These are phyloP conservation scores for Diabrotica balteata DNA, from an alignment of 2,888 invertebrate species.

Conservation along the genomic window DNA sequence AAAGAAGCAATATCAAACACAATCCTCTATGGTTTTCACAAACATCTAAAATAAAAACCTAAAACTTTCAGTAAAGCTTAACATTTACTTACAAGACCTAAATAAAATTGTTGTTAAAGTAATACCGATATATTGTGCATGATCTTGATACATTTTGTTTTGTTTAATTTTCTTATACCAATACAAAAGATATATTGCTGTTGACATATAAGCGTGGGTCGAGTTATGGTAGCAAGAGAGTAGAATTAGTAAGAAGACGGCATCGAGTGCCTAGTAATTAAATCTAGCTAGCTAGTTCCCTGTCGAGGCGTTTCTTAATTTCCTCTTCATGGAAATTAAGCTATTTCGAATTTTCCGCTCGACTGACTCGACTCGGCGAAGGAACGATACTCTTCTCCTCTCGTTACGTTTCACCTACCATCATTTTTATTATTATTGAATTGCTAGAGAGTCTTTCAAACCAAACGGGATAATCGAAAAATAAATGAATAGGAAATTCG, in stretches of 20 bases:
- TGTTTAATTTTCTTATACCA: too few species aligned
- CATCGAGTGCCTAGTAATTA: constrained; percentile 22
- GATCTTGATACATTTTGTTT: too few species aligned
- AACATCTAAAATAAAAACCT: too few species aligned
- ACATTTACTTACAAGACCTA: too few species aligned
- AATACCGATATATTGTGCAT: too few species aligned
- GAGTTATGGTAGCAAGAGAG: too few species aligned
- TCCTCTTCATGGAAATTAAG: constrained; percentile 42
- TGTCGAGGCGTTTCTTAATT: constrained; percentile 42
- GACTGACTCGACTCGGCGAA: constrained; percentile 16
- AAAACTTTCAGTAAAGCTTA: too few species aligned
- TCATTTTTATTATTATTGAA: constrained; percentile 26
- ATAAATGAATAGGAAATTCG: constrained; percentile 10
- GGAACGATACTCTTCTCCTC: constrained; percentile 15
- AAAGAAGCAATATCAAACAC: too few species aligned
- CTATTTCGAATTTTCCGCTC: constrained; percentile 40
- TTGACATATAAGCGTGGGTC: too few species aligned
- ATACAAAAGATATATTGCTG: too few species aligned
- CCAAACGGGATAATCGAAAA: constrained; percentile 9
- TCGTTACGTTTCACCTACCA: constrained; percentile 20
- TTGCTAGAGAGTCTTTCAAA: background rate
- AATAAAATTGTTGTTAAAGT: too few species aligned
- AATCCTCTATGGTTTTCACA: too few species aligned
- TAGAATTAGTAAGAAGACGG: constrained; percentile 7
- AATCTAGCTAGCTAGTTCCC: constrained; percentile 25